Base-by-base conservation (phyloP, 2,888 invertebrate genomes). In the Reticulitermes lucifugus region DNA sequence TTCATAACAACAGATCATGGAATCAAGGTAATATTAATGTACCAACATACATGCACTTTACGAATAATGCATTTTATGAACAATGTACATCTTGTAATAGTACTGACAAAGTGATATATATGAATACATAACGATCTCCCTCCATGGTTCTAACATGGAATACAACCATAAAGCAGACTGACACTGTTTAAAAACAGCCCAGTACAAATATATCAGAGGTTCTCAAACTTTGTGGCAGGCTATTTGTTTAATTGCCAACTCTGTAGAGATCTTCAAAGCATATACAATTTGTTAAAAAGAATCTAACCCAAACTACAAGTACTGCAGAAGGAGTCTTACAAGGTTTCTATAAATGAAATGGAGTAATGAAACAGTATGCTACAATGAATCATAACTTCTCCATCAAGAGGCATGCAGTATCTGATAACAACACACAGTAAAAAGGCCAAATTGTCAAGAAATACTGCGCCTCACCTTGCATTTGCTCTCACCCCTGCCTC, bases 401-500 rank as follows among this genome's bases (percentile, higher is more conserved):
- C 85, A 65, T 60, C 41, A 83, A 70, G 75, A 43, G 59, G 77
- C 85, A 85, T 85, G 85, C 85, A 85, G 83, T 85, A 73, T 85
- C 25, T 81, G 59, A 71, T 85, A 73, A 81, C 80, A 85, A 80
- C 85, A 85, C 77, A 85, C 83, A 85, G 83, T 83, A 85, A 85
- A 71, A 79, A 83, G 83, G 85, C 85, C 85, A 83, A 83, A 83
- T 83, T 82, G 79, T 65, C 82, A 85, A 85, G 81, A 82, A 85
- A 83, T 85, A 73, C 87, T 87, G 87, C 87, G 88, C 91, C 92
- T 93, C 92, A 93, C 93, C 93, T 92, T 92, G 91, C 91, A 91
- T 91, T 91, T 90, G 91, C 90, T 90, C 91, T 92, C 90, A 90
- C 90, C 90, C 91, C 92, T 89, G 92, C 91, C 91, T 92, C 92